Evolutionary conservation across 2,888 invertebrate species (phyloP), one percentile per base, ranked within the genome.

Genomic region (Campaea margaritaria): DNA sequence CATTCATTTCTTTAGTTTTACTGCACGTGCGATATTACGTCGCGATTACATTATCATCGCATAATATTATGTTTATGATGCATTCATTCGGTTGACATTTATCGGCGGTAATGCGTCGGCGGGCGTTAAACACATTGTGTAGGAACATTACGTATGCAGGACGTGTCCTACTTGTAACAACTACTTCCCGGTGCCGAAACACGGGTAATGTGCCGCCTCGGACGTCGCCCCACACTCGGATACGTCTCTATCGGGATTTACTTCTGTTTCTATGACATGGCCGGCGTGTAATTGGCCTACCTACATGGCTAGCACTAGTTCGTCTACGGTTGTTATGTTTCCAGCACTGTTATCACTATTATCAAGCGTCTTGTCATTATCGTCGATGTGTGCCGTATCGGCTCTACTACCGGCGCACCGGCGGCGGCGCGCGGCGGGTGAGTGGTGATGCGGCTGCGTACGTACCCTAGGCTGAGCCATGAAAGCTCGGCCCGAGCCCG

Each of bases 391-490:
- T 62, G 60, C 64, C 73, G 67, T 71, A 73, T 76, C 71, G 57
- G 58, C 49, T 74, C 74, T 67, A 74, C 73, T 70, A 75, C 74
- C 72, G 64, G 68, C 70, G 73, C 70, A 74, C 78, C 67, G 69
- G 67, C 65, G n/a, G n/a, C 59, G 64, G 68, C 69, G 62, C 42
- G 13, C 15, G 36, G 16, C 31, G 1, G n/a, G 13, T n/a, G 50
- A 44, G 47, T 21, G 21, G 59, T 43, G 64, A 50, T 60, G 65
- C 58, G 71, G 66, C 66, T 65, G 68, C 70, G 87, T 90, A 94
- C 96, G 93, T 95, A 96, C 96, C 96, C 96, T 95, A 95, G 96
- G 96, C 95, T 96, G 96, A 95, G 96, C 96, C 96, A 96, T 96
- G 95, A 94, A 95, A 94, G 95, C 95, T 94, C 95, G 95, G 94